Conservation (phyloP, 2,113 vertebrate genomes). For the Cynocephalus volans region DNA sequence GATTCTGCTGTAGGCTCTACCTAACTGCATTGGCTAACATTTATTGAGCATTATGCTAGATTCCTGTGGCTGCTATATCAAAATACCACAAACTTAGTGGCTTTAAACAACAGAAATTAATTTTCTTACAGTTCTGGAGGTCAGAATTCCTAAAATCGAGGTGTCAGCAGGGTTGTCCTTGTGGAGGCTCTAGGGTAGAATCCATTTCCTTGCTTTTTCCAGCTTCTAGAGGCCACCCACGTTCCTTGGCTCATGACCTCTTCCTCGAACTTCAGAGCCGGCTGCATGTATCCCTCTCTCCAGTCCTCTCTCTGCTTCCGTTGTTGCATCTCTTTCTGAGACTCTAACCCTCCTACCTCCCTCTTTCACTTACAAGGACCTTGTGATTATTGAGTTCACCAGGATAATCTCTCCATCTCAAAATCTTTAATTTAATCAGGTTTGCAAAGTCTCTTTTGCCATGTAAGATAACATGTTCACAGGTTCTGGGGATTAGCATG, state of each 20-base stretch:
- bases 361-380: not conserved
- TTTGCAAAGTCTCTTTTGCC: no score
- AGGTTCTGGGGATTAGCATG: not conserved
- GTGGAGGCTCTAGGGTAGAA: no score
- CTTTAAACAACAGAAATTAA: not conserved
- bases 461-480: no score
- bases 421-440: not conserved
- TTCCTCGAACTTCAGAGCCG: not conserved
- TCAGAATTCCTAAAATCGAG: not conserved
- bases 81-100: not conserved
- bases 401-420: not conserved
- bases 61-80: not conserved
- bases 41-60: not conserved
- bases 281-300: not conserved
- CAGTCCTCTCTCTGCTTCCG: not conserved
- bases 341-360: not conserved
- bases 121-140: not conserved
- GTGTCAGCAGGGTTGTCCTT: not conserved
- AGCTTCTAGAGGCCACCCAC: not conserved
- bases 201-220: not conserved
- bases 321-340: not conserved
- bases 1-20: not conserved
- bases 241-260: not conserved
- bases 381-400: not conserved
- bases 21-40: not conserved